Evolutionary conservation across 2,113 vertebrate genomes (phyloP).

Genomic region (Enhydra lutris): DNA sequence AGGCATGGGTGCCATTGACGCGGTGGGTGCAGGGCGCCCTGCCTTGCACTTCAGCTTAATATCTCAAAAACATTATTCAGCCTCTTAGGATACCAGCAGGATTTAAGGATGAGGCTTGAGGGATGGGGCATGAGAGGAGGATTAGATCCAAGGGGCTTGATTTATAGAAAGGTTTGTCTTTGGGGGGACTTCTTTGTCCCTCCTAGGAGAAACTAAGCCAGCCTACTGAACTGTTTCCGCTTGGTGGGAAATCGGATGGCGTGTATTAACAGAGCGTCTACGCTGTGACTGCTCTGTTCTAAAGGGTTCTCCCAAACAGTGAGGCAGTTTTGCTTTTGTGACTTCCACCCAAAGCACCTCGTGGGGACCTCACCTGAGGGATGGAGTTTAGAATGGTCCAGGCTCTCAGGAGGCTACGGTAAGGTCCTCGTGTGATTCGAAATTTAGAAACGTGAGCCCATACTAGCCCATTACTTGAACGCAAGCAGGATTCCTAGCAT

Average conservation of each 20-base stretch:
- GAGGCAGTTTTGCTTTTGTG: not conserved
- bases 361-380: not conserved
- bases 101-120: not conserved
- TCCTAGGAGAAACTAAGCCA: not conserved
- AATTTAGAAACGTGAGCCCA: not conserved
- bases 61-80: constrained; percentile 37
- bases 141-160: not conserved
- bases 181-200: not conserved
- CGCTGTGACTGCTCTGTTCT: not conserved
- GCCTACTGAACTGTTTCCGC: not conserved
- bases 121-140: not conserved
- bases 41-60: not conserved
- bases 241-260: not conserved
- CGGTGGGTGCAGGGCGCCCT: not conserved
- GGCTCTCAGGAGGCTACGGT: not conserved
- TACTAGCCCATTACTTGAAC: too few species aligned
- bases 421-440: not conserved
- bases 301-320: not conserved
- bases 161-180: not conserved
- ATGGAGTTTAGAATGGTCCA: too few species aligned
- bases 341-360: not conserved
- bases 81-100: not conserved
- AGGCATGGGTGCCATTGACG: not conserved
- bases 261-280: not conserved
- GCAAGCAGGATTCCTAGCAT: not conserved